Conservation (phyloP, 2,797 vertebrate genomes). For the Girardinus metallicus region DNA sequence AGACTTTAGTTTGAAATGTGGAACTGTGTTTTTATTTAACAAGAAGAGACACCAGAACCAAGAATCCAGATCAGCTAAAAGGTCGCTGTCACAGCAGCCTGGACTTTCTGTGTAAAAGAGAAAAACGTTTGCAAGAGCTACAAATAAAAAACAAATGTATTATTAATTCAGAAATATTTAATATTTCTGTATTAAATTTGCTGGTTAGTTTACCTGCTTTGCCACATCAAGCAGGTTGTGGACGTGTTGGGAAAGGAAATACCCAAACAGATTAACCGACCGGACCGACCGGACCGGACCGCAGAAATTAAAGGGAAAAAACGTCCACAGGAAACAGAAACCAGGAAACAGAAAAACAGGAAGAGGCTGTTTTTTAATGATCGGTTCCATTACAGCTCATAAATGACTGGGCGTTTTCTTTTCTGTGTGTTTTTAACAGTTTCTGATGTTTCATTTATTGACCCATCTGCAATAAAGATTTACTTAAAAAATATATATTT, state of each 20-base stretch:
- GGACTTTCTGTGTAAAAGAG: too few species aligned
- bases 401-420: background rate
- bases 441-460: background rate
- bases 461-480: background rate
- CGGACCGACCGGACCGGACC: background rate
- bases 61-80: too few species aligned
- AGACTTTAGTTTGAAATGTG: conserved; percentile 43
- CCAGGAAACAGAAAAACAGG: background rate
- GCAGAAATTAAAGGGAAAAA: background rate
- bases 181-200: background rate
- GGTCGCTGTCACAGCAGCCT: too few species aligned
- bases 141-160: too few species aligned
- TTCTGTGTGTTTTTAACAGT: background rate
- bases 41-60: too few species aligned
- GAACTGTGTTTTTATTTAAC: background rate
- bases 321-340: background rate
- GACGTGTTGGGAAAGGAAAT: background rate
- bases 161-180: too few species aligned
- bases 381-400: background rate
- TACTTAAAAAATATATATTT: background rate
- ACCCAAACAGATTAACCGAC: background rate
- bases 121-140: too few species aligned
- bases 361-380: background rate
- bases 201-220: background rate
- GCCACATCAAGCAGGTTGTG: background rate